Base-by-base conservation (phyloP, 2,797 vertebrate genomes). In the Sardinella longiceps region DNA sequence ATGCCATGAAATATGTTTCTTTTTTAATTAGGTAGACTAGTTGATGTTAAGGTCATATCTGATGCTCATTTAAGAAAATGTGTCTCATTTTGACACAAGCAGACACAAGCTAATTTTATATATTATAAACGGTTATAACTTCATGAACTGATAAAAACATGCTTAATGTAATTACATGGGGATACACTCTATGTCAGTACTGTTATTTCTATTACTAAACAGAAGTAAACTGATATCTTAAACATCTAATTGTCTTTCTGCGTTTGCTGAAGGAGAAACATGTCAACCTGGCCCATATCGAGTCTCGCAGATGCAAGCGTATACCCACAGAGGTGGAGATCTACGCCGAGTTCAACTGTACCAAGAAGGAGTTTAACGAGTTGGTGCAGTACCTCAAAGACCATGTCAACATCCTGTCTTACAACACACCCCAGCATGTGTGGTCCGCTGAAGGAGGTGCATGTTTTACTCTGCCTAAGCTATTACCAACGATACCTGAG, bases 251-350 rank as follows among this genome's bases (percentile, higher is more conserved):
- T 74, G 70, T 43, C 33, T 43, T 1, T 43, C 1, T 77, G 15
- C 37, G 63, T 70, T 14, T 37, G 20, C 14, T 39, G 45, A 91
- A 99, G 98, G 98, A 99, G 93, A 98, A 96, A 83, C 95, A 95
- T 0, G 96, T 99, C 85, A 98, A 97, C 90, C 94, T 99, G 93
- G 95, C 95, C 92, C 98, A 99, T 89, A 99, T 99, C 1, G 98
- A 99, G 95, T 99, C 98, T 9, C 95, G 98, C 48, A 94, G 91
- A 88, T 98, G 98, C 0, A 96, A 95, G 91, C 93, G 95, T 14
- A 92, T 95, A 66, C 90, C 81, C 39, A 96, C 96, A 0, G 97
- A 99, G 84, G 97, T 98, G 87, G 98, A 99, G 94, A 98, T 99
- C 90, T 99, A 97, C 50, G 97, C 97, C 1, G 98, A 98, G 91